A percentile compares a stretch with the other conserved stretches of the same genome.
Evolutionary conservation across 1,140 invertebrate genomes (phyloP).

Genomic region (Trachymyrmex cornetzi): DNA sequence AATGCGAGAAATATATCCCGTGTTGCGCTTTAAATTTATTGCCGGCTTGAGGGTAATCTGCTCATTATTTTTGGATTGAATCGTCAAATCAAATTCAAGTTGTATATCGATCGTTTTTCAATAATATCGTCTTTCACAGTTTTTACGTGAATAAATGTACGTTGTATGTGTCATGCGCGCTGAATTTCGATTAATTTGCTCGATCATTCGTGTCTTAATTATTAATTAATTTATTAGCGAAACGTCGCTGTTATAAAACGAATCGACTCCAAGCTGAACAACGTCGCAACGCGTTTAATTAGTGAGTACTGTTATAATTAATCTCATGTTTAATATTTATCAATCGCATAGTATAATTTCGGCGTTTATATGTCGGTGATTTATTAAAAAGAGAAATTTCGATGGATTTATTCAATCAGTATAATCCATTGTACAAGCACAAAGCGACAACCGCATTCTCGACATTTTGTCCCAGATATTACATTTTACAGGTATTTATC

Average conservation of each 20-base stretch:
- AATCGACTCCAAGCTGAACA: background rate
- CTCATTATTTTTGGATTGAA: background rate
- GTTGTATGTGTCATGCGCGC: background rate
- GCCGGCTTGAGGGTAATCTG: background rate
- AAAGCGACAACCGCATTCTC: background rate
- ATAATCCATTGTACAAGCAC: background rate
- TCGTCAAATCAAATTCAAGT: background rate
- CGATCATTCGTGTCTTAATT: conserved; percentile 3
- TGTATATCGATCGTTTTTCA: background rate
- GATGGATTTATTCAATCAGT: background rate
- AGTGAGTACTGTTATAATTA: background rate
- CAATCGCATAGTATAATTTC: background rate
- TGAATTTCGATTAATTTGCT: conserved; percentile 5
- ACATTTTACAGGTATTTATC: background rate
- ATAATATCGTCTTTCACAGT: background rate
- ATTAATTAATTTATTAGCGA: conserved; percentile 12
- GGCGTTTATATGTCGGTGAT: background rate
- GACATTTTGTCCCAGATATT: background rate
- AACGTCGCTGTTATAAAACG: background rate
- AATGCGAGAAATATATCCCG: background rate
- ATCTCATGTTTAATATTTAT: conserved; percentile 25
- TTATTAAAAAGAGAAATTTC: conserved; percentile 12
- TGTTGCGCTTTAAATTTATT: background rate
- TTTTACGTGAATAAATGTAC: background rate
- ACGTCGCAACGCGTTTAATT: background rate